Evolutionary conservation across 2,888 invertebrate genomes (phyloP), one percentile per base, ranked within the genome.

Genomic region (Buathra laborator): DNA sequence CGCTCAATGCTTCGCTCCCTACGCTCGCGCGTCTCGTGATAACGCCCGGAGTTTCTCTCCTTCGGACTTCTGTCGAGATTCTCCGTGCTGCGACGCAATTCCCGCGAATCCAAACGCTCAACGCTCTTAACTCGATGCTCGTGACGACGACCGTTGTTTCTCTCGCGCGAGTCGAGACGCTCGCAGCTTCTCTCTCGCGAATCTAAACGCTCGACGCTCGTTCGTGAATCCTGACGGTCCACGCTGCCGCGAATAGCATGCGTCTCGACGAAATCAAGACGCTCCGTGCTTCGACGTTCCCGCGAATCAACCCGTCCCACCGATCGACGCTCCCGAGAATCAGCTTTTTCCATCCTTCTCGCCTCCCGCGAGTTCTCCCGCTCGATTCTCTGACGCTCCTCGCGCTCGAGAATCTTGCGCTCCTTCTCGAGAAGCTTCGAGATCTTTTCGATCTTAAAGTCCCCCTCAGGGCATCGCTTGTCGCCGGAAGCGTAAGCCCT

Each of bases 151-250:
- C 84, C 86, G 6, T 83, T 70, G 32, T 87, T 84, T 48, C 86
- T 87, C 24, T 89, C 88, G 87, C 19, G 56, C 29, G 87, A 90
- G 71, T 93, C 91, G 10, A 91, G 76, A 1, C 89, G 79, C 24
- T 92, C 92, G 78, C 88, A 88, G 59, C 88, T 92, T 44, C 89
- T 87, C 59, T 92, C 92, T 0, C 90, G 87, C 0, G 87, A 87
- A 44, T 93, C 91, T 3, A 93, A 68, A 4, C 92, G 88, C 43
- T 94, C 93, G 72, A 92, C 89, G 74, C 93, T 93, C 2, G 92
- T 88, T 0, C 93, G 85, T 3, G 88, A 81, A 62, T 92, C 93
- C 75, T 82, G 74, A 4, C 90, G 89, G 12, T 92, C 91, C 0
- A 87, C 78, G 24, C 89, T 86, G 0, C 89, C 89, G 1, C 89